A percentile compares a stretch with the other conserved stretches of the same genome.
phyloP scores from a whole-genome alignment of 1,140 invertebrate species.

The Brachionus paranguensis region DNA sequence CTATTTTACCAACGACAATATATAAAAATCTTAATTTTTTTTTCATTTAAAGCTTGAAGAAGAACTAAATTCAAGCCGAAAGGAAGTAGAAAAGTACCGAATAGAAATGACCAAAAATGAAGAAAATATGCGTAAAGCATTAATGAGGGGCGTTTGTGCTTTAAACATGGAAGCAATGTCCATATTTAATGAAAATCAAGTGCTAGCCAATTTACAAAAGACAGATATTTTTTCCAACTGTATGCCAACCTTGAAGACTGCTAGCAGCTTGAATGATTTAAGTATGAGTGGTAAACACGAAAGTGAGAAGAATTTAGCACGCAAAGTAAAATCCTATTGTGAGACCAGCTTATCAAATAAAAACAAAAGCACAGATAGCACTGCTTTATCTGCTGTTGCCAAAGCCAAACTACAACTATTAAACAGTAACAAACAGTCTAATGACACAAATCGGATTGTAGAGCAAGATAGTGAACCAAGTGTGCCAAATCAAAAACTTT shows the following conservation, averaged over 20 bases:
- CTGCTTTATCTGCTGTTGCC: neutral
- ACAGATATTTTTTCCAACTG: neutral
- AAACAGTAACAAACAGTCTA: neutral
- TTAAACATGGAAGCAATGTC: conserved; percentile 55
- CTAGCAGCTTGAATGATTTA: neutral
- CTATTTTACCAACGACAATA: too few relatives aligned
- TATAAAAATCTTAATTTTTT: neutral
- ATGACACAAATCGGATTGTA: neutral
- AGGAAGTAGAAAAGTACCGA: conserved; percentile 47
- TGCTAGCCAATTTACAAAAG: neutral
- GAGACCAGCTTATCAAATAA: neutral
- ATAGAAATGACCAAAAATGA: conserved; percentile 42
- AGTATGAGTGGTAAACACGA: neutral
- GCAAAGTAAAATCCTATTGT: conserved; percentile 22
- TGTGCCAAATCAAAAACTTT: neutral
- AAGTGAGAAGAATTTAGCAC: neutral
- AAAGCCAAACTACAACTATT: conserved; percentile 6
- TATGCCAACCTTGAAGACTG: neutral
- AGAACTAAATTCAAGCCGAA: conserved; percentile 47
- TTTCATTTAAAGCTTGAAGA: neutral
- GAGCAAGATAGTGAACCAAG: neutral
- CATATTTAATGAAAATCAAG: conserved; percentile 45
- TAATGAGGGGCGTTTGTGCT: conserved; percentile 55
- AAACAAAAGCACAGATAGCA: neutral
- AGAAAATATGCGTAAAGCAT: conserved; percentile 54